Conservation (phyloP, 1,140 invertebrate genomes). For the Achatina immaculata region DNA sequence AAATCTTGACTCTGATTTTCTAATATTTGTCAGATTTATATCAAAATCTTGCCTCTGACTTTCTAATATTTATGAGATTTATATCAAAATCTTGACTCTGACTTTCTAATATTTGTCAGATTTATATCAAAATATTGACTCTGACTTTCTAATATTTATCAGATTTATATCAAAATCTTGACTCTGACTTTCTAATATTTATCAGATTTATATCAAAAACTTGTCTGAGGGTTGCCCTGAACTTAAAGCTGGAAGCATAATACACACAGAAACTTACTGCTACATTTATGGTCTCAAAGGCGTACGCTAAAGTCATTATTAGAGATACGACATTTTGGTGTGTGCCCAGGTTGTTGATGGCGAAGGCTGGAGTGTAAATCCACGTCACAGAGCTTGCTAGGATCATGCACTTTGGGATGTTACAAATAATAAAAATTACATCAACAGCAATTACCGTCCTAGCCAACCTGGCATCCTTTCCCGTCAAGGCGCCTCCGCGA, state of each 20-base stretch:
- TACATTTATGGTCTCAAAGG: not conserved
- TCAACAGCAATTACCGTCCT: not conserved
- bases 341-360: not conserved
- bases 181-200: too few species aligned
- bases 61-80: too few species aligned
- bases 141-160: too few species aligned
- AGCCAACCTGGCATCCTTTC: not conserved
- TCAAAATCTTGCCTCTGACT: too few species aligned
- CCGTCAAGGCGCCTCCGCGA: too few species aligned
- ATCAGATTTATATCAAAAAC: too few species aligned
- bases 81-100: too few species aligned
- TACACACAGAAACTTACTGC: not conserved
- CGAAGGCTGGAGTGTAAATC: not conserved
- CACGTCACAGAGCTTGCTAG: not conserved
- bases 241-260: not conserved
- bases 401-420: not conserved
- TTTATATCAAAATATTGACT: too few species aligned
- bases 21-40: too few species aligned
- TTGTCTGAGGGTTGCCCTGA: not conserved
- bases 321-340: not conserved
- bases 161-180: too few species aligned
- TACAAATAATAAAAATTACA: constrained; percentile 3
- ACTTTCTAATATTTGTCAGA: too few species aligned
- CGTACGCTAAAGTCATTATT: not conserved
- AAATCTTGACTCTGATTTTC: too few species aligned